Conservation (phyloP, 2,797 vertebrate genomes). For the Acomys russatus region DNA sequence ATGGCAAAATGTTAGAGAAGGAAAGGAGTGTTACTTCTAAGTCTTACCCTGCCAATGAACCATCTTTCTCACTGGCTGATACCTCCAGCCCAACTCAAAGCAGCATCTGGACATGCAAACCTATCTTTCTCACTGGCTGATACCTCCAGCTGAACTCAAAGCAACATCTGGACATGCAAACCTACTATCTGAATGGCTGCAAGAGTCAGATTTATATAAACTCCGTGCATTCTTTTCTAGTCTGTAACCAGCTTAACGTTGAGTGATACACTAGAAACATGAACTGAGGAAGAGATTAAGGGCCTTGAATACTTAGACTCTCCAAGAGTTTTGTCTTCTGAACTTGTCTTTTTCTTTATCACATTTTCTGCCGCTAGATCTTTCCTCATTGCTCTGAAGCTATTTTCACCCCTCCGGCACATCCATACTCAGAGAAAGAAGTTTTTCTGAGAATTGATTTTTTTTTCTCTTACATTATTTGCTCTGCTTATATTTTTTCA, state of each 20-base stretch:
- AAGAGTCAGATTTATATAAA: background rate
- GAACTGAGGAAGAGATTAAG: background rate
- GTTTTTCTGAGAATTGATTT: background rate
- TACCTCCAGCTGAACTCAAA: background rate
- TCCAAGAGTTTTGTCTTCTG: background rate
- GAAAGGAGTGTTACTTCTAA: background rate
- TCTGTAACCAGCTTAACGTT: background rate
- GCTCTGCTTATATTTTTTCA: background rate
- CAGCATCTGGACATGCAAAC: too few relatives aligned
- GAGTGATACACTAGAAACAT: background rate
- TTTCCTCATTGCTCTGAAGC: background rate
- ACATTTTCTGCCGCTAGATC: background rate
- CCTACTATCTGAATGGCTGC: background rate
- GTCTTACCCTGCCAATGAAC: background rate
- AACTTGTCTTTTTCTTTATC: background rate
- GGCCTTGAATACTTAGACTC: background rate
- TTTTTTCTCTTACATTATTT: background rate
- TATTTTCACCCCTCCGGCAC: background rate
- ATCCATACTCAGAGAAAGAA: background rate
- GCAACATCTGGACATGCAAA: background rate
- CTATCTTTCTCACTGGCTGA: background rate
- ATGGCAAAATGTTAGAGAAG: conserved; percentile 16
- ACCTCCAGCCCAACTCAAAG: too few relatives aligned
- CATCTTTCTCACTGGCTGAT: background rate
- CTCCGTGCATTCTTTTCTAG: background rate